Evolutionary conservation across 2,888 invertebrate species (phyloP), one percentile per base, ranked within the genome.

Genomic region (Pinctada fucata): DNA sequence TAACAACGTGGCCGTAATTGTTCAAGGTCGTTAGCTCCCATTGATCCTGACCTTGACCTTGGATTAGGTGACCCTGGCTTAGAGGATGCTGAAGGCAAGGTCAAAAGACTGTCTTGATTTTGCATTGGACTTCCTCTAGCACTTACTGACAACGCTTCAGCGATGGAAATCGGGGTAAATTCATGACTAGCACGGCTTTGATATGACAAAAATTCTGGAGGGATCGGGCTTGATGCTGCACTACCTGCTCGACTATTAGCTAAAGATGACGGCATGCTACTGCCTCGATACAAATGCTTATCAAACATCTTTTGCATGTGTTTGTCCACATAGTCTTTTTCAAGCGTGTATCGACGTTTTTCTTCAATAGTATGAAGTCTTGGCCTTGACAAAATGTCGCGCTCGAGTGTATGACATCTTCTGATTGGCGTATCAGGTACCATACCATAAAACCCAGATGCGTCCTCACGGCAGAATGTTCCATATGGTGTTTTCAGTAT

Each of bases 401-500:
- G 82, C 73, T 89, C 90, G 13, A 90, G 81, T 3, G 90, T 90
- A 73, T 90, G 89, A 81, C 90, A 90, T 50, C 88, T 74, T 50
- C 90, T 78, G 4, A 88, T 86, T 13, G 88, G 84, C 0, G 88
- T 88, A 5, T 89, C 89, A 3, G 87, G 79, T 52, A 89, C 81
- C 83, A 89, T 80, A 2, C 88, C 87, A 76, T 88, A 88, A 74
- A 86, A 88, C 3, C 88, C 88, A 50, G 84, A 84, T 74, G 82
- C 81, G 66, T 89, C 89, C 75, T 90, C 89, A 31, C 88, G 87
- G 82, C 87, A 88, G 76, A 90, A 90, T 31, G 88, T 88, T 4
- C 90, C 90, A 68, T 89, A 89, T 0, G 90, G 89, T 8, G 89
- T 90, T 72, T 88, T 87, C n/a, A 90, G 78, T 6, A 90, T 87